Conservation (phyloP, 1,140 invertebrate species). For the Bombus difficillimus region DNA sequence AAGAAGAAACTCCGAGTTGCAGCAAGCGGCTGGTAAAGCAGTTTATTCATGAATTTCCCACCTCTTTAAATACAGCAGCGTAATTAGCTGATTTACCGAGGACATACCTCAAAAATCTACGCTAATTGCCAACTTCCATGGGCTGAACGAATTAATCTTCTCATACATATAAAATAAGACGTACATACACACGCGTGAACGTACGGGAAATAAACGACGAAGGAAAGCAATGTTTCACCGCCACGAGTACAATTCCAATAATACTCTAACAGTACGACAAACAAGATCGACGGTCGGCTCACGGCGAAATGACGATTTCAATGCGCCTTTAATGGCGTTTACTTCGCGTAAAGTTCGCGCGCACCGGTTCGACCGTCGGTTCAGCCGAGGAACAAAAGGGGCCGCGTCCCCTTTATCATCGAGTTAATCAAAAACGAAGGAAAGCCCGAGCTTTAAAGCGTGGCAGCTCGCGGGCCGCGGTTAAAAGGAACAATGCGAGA, state of each 20-base stretch:
- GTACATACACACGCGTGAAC: not conserved
- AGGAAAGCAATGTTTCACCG: not conserved
- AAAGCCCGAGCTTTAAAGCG: constrained; percentile 17
- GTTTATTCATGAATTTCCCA: not conserved
- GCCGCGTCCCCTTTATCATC: constrained; percentile 19
- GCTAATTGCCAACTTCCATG: not conserved
- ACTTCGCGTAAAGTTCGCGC: not conserved
- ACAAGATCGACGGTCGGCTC: not conserved
- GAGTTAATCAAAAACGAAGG: constrained; percentile 37
- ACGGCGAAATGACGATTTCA: constrained; percentile 9
- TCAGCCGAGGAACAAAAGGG: constrained; percentile 14
- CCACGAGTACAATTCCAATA: not conserved
- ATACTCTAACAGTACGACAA: not conserved
- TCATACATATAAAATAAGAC: no score
- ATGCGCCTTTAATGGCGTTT: constrained; percentile 8
- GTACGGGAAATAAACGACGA: not conserved
- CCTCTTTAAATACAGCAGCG: not conserved
- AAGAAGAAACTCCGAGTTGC: not conserved
- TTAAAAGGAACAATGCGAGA: constrained; percentile 49
- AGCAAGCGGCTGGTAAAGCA: not conserved
- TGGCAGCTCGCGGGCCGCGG: not conserved
- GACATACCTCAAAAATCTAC: not conserved
- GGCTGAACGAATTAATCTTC: not conserved
- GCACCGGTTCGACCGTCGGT: not conserved
- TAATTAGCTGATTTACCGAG: not conserved